Base-by-base conservation (phyloP, 2,113 vertebrate genomes). In the Dolichallabes microphthalmus region DNA sequence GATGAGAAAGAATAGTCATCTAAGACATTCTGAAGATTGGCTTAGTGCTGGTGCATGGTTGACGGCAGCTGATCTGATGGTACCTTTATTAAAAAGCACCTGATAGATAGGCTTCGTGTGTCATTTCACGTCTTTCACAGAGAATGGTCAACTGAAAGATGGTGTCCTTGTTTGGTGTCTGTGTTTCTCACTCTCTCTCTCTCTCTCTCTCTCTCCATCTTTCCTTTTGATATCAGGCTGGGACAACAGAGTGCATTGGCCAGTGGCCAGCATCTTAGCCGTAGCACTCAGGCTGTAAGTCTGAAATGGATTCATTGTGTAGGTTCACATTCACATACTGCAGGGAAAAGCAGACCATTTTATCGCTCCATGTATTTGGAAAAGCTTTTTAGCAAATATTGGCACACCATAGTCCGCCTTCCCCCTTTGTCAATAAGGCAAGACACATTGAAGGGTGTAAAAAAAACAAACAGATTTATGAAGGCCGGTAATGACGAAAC, bases 301-400 rank as follows among this genome's bases (percentile, higher is more conserved):
- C 19, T 86, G 86, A 89, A 88, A 88, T 78, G 61, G 75, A 87
- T 88, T 58, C 86, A 83, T 81, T 88, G 84, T 91, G 75, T 82
- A 86, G 81, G 82, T 85, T 88, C 89, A 86, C 55, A 60, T 87
- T 87, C 89, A 85, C 35, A 66, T 88, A 77, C 88, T 89, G 85
- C 86, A 85, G 87, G 85, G 78, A 78, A 88, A 78, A 84, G 85
- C 53, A 73, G 86, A 77, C 89, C 85, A 86, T 90, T 88, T 84
- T 77, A 75, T 52, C 25, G 89, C 89, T 90, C 91, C 89, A 89
- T 88, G 92, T 91, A 89, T 93, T 93, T 93, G 92, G 88, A 89
- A 94, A 95, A 93, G 92, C 93, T 92, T 94, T 94, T 92, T 86
- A 90, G 92, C 92, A 94, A 94, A 94, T 94, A 94, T 94, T 93